Conservation (phyloP, 2,888 invertebrate genomes). For the Lycocerus yunnanus region DNA sequence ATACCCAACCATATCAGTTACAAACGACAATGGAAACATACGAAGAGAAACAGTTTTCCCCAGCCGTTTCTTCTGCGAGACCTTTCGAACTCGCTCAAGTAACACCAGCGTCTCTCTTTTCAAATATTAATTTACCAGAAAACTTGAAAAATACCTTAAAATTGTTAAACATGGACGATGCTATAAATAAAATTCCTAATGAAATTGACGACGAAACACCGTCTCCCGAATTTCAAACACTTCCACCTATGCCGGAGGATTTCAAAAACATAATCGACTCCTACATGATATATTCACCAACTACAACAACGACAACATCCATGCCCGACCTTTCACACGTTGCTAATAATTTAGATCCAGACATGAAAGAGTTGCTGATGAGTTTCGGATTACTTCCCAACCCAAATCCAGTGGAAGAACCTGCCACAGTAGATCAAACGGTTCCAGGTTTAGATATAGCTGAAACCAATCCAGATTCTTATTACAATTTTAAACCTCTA, state of each 20-base stretch:
- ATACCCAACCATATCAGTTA: neutral
- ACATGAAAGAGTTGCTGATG: conserved; percentile 56
- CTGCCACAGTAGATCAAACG: conserved; percentile 16
- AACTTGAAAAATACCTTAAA: conserved; percentile 36
- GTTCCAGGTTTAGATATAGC: conserved; percentile 34
- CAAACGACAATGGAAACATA: neutral
- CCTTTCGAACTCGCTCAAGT: conserved; percentile 9
- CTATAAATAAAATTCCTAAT: conserved; percentile 6
- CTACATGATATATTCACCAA: neutral
- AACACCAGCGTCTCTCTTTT: conserved; percentile 32
- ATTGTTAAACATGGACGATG: conserved; percentile 13
- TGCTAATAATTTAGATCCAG: conserved; percentile 51
- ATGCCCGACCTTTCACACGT: conserved; percentile 49
- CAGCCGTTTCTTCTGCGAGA: conserved; percentile 4
- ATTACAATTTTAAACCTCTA: conserved; percentile 53
- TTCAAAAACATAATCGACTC: conserved; percentile 8
- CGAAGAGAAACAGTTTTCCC: neutral
- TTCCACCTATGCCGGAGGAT: neutral
- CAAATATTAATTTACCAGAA: conserved; percentile 39
- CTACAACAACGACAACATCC: conserved; percentile 33
- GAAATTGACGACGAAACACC: neutral
- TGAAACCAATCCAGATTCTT: conserved; percentile 48
- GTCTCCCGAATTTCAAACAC: neutral
- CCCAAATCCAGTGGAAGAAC: conserved; percentile 36
- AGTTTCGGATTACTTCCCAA: conserved; percentile 55